A percentile compares a stretch with the other conserved stretches of the same genome.
These are phyloP conservation scores for Calidris pugnax DNA, from an alignment of 2,113 vertebrate genomes.

Conservation along the genomic window DNA sequence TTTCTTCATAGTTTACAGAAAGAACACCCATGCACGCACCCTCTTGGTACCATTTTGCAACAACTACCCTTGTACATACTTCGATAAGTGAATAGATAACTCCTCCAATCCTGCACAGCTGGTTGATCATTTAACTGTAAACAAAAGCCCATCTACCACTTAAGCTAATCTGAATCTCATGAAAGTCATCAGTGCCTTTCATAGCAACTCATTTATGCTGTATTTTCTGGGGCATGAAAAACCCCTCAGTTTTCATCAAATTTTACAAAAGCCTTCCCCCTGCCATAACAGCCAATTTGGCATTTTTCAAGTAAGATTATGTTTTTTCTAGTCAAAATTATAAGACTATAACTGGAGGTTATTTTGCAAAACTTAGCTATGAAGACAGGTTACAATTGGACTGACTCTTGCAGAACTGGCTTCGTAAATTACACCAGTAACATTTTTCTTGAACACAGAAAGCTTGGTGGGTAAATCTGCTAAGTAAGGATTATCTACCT, in stretches of 20 bases:
- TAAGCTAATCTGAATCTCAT: background rate
- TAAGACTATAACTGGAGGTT: background rate
- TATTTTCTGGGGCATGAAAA: background rate
- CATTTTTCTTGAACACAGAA: background rate
- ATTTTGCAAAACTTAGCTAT: background rate
- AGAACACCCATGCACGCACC: background rate
- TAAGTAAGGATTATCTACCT: background rate
- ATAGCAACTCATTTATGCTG: background rate
- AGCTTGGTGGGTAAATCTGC: background rate
- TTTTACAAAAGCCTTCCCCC: background rate
- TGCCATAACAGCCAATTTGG: background rate
- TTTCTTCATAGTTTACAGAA: constrained; percentile 5
- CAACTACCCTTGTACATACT: background rate
- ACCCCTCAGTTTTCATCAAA: background rate
- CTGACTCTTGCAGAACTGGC: background rate
- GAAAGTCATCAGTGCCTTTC: background rate
- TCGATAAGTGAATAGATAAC: constrained; percentile 49
- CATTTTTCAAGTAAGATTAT: background rate
- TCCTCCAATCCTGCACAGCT: background rate
- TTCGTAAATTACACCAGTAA: background rate
- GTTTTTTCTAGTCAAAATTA: background rate
- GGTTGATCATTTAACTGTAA: constrained; percentile 47
- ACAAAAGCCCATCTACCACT: background rate
- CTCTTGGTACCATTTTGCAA: constrained; percentile 39
- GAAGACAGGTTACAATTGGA: background rate